Conservation (phyloP, 2,797 vertebrate species). For the Malurus leucopterus region DNA sequence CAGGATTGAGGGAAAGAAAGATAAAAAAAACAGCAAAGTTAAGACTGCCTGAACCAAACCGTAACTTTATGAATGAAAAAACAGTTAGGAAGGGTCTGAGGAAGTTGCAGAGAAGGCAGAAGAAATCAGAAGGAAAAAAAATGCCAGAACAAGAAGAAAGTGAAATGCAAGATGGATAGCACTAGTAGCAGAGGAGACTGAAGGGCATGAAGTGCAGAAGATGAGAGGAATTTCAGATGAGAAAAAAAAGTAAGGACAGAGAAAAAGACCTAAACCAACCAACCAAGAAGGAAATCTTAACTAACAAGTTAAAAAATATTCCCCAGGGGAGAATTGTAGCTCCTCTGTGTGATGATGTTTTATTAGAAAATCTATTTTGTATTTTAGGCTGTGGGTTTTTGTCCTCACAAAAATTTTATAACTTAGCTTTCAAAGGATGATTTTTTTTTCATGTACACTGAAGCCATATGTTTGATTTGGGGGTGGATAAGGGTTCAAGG, state of each 20-base stretch:
- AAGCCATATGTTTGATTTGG: background rate
- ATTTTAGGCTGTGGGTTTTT: background rate
- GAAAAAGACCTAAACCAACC: background rate
- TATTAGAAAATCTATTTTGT: background rate
- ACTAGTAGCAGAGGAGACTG: background rate
- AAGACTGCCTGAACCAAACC: background rate
- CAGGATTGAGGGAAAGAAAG: background rate
- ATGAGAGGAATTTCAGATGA: conserved; percentile 29
- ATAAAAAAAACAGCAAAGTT: background rate
- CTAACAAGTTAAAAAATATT: background rate
- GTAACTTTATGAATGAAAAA: background rate
- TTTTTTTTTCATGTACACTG: background rate
- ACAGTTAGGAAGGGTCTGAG: background rate
- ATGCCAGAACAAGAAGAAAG: background rate
- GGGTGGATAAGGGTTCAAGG: background rate
- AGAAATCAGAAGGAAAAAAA: background rate
- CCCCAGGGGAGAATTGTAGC: background rate
- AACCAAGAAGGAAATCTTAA: background rate
- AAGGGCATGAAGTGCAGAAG: conserved; percentile 7
- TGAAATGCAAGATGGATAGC: background rate
- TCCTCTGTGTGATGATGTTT: background rate
- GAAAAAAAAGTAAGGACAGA: background rate
- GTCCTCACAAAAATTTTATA: background rate
- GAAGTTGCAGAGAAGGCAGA: background rate
- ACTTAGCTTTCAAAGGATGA: background rate